phyloP scores from a whole-genome alignment of 2,888 invertebrate species.

The Lasioglossum villosulum region DNA sequence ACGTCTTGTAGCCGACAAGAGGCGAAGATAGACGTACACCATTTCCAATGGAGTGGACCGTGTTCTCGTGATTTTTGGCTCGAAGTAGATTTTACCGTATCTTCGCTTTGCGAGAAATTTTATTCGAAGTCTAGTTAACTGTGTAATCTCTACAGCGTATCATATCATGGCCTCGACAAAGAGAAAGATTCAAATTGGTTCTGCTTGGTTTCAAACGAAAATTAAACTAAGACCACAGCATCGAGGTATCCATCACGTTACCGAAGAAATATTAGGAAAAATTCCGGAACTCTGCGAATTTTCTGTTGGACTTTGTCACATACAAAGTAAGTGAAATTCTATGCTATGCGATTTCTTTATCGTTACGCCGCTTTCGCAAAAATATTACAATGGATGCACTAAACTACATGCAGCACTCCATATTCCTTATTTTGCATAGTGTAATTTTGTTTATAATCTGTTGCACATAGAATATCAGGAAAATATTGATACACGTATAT shows the following conservation, averaged over 20 bases:
- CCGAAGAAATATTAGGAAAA: conserved; percentile 97
- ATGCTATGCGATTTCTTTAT: background rate
- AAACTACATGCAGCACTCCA: background rate
- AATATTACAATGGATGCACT: background rate
- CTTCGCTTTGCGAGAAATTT: conserved; percentile 39
- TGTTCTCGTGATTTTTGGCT: conserved; percentile 59
- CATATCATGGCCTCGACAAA: conserved; percentile 92
- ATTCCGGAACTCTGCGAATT: conserved; percentile 97
- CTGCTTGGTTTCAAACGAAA: conserved; percentile 99
- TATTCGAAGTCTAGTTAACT: conserved; percentile 49
- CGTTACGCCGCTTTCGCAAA: background rate
- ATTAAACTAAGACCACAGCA: conserved; percentile 98
- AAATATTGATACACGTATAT: background rate
- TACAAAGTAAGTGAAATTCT: conserved; percentile 93
- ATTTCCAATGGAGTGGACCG: conserved; percentile 62
- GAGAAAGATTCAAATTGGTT: conserved; percentile 95
- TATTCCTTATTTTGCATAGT: background rate
- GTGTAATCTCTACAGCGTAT: conserved; percentile 57
- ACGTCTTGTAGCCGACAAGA: conserved; percentile 53
- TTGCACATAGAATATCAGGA: background rate
- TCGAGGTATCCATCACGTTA: conserved; percentile 98
- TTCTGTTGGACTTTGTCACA: conserved; percentile 97
- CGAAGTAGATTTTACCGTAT: conserved; percentile 56
- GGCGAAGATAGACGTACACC: conserved; percentile 45
- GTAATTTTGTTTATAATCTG: background rate